Base-by-base conservation (phyloP, 35 echinoderm and acorn worm species). In the Ophioderma brevispina region DNA sequence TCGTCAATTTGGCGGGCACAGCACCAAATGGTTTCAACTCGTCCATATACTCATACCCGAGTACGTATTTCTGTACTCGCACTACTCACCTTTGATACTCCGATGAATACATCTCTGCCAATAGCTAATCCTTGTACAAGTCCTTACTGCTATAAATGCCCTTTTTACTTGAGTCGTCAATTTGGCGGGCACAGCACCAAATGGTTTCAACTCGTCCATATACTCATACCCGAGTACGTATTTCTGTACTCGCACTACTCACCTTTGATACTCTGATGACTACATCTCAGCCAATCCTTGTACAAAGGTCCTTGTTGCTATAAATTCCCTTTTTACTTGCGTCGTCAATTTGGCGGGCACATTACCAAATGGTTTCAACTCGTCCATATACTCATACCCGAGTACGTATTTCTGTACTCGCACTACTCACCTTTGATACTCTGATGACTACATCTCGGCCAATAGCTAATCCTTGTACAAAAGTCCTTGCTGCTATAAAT, bases 401-500 rank as follows among this genome's bases (percentile, higher is more conserved):
- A n/a, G n/a, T n/a, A n/a, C n/a, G n/a, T n/a, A n/a, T n/a, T n/a
- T n/a, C n/a, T n/a, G n/a, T n/a, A n/a, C n/a, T n/a, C n/a, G 10
- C 59, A 70, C 35, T 33, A 56, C 90, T 55, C 81, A 98, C 96
- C 96, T 98, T 89, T 41, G 96, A 90, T 21, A 92, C 89, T 81
- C 79, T 86, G 35, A 76, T 89, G 25, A 94, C 64, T 19, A 92
- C 90, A 76, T 98, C 96, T 32, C 92, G 64, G 25, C 90, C 96
- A 37, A 92, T 81, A 49, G 78, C 90, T 15, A 98, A 84, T 25
- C 96, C 96, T 83, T 98, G 96, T 13, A 92, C 93, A 55, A 95
- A 98, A 1, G 96, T 98, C 70, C 96, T 92, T 5, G 96, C 96
- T 3, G 90, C 93, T 15, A 91, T 92, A 32, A 98, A 87, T 0